Conservation (phyloP, 1,140 invertebrate species). For the Trinorchestia longiramus region DNA sequence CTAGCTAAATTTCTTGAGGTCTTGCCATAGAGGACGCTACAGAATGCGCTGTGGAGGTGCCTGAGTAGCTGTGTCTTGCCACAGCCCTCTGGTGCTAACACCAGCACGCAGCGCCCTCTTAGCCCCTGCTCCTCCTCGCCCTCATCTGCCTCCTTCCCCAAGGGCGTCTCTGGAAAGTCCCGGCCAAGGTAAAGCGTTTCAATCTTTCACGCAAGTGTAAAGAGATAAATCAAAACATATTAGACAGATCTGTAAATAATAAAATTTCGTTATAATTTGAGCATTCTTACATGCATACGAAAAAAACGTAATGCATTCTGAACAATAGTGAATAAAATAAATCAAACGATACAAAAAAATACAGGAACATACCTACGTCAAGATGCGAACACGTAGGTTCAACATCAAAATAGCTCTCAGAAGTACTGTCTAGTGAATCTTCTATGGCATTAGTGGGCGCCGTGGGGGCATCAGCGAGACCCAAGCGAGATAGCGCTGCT, state of each 20-base stretch:
- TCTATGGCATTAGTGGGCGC: not conserved
- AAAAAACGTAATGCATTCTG: no score
- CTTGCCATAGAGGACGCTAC: not conserved
- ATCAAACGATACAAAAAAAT: not conserved
- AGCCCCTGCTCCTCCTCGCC: not conserved
- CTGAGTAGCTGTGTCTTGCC: not conserved
- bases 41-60: not conserved
- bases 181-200: no score
- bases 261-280: no score
- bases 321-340: no score
- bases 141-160: not conserved
- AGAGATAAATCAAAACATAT: no score
- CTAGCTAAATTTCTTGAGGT: not conserved
- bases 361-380: not conserved
- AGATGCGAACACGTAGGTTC: not conserved
- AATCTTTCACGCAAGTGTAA: no score
- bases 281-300: no score
- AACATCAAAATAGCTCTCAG: not conserved
- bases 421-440: no score
- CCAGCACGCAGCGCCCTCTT: not conserved
- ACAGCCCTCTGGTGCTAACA: not conserved
- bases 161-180: not conserved
- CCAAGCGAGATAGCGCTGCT: not conserved
- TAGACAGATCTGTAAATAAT: no score
- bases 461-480: not conserved